These are phyloP conservation scores for Pseudorectes ferrugineus DNA, from an alignment of 2,113 vertebrate genomes.

Conservation along the genomic window DNA sequence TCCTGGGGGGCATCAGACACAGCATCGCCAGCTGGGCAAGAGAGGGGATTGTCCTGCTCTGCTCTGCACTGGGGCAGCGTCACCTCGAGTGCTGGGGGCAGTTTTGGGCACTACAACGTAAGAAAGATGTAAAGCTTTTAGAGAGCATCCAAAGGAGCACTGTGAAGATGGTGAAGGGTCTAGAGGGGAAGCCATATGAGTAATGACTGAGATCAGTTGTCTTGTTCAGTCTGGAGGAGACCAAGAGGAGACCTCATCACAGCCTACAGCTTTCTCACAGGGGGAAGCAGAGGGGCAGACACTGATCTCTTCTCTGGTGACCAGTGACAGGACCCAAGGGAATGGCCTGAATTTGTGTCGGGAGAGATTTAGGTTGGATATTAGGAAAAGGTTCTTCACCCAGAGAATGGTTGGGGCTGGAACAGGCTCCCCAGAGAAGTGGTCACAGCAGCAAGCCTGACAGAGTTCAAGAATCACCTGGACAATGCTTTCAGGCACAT, in stretches of 20 bases:
- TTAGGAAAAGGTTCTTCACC: not conserved
- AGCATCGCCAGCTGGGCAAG: too few relatives aligned
- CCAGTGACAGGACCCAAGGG: not conserved
- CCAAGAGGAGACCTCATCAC: not conserved
- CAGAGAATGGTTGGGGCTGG: not conserved
- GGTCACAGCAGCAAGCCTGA: not conserved
- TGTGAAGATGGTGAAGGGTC: not conserved
- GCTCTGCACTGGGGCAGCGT: too few relatives aligned
- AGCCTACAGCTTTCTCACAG: not conserved
- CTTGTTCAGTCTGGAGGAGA: not conserved
- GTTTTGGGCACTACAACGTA: fast-evolving
- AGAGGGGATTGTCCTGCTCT: too few relatives aligned
- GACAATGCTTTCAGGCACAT: not conserved
- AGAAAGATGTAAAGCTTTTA: not conserved
- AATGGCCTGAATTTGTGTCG: not conserved
- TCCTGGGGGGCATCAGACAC: too few relatives aligned
- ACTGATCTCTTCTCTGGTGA: not conserved
- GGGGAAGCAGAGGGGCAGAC: not conserved
- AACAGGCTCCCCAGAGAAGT: not conserved
- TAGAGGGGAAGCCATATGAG: not conserved
- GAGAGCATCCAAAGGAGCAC: not conserved
- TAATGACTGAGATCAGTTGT: not conserved
- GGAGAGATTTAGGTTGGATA: not conserved
- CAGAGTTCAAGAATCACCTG: not conserved
- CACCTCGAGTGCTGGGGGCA: fast-evolving